Base-by-base conservation (phyloP, 2,797 vertebrate genomes). In the Psittacula derbiana region DNA sequence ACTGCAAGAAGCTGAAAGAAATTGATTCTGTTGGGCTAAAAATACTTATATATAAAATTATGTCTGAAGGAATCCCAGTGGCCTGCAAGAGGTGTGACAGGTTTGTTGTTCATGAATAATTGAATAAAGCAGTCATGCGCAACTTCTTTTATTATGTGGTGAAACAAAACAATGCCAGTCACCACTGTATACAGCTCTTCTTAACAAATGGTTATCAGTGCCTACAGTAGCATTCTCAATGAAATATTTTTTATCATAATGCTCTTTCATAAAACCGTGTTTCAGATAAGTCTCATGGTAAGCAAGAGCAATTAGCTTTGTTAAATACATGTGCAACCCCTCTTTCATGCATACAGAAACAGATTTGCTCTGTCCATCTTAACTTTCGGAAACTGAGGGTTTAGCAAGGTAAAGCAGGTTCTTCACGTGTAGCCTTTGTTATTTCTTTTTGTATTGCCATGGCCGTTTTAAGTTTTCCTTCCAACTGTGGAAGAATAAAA, bases 91-190 rank as follows among this genome's bases (percentile, higher is more conserved):
- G 84, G 57, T 96, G 60, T 80, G 71, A 61, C 78, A 94, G 93
- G 55, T 93, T 94, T 95, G 67, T 89, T 91, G 25, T 76, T 91
- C 43, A 58, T 86, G 61, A 92, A 83, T 86, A 91, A 93, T 80
- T 86, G 66, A 96, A 86, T 75, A 86, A 93, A 95, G 88, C 80
- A 88, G 14, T 73, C 65, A 40, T 69, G 70, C 89, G 75, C 61
- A 69, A 78, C 82, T 80, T 70, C 64, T 88, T 79, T 72, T 86
- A 44, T 91, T 78, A 74, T 57, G 40, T 80, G 84, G 46, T 76
- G 40, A 88, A 90, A 81, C 73, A 90, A 83, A 91, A 82, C 57
- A 72, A 12, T 83, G 79, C 60, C 79, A 73, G 81, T 79, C 84
- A 80, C 65, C 83, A 72, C 88, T 85, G 69, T 76, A 31, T 64